phyloP scores from a whole-genome alignment of 2,888 invertebrate genomes.

The Marasmarcha lunaedactyla region DNA sequence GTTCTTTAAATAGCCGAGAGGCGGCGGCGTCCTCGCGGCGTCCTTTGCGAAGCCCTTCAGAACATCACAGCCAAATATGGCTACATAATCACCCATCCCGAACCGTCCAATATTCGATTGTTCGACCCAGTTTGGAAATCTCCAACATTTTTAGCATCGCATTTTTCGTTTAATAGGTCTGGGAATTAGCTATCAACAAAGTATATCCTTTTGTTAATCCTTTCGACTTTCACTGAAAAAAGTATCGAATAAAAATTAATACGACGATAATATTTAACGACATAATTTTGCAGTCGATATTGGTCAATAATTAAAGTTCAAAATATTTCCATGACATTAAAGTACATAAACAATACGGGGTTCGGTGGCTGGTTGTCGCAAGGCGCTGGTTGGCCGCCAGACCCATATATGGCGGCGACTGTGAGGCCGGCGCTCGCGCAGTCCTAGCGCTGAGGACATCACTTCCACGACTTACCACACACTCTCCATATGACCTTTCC shows the following conservation, averaged over 20 bases:
- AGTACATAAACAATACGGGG: constrained; percentile 45
- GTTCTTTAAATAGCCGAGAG: constrained; percentile 46
- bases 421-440: constrained; percentile 38
- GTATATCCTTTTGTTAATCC: not conserved
- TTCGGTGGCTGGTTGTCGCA: constrained; percentile 32
- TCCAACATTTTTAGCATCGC: constrained; percentile 32
- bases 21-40: constrained; percentile 48
- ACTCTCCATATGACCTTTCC: no score
- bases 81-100: constrained; percentile 47
- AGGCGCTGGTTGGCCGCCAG: constrained; percentile 44
- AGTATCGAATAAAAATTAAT: not conserved
- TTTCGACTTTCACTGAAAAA: not conserved
- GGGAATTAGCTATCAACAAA: not conserved
- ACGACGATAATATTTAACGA: not conserved
- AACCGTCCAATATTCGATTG: constrained; percentile 45
- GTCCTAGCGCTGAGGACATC: constrained; percentile 12
- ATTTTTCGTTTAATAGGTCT: constrained; percentile 14
- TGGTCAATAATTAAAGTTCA: not conserved
- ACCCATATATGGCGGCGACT: constrained; percentile 14
- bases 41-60: constrained; percentile 42
- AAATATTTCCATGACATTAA: constrained; percentile 17
- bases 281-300: not conserved
- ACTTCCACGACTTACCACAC: not conserved
- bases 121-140: constrained; percentile 56
- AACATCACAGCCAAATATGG: constrained; percentile 49